Evolutionary conservation across 2,888 invertebrate species (phyloP).

Genomic region (Troides aeacus): DNA sequence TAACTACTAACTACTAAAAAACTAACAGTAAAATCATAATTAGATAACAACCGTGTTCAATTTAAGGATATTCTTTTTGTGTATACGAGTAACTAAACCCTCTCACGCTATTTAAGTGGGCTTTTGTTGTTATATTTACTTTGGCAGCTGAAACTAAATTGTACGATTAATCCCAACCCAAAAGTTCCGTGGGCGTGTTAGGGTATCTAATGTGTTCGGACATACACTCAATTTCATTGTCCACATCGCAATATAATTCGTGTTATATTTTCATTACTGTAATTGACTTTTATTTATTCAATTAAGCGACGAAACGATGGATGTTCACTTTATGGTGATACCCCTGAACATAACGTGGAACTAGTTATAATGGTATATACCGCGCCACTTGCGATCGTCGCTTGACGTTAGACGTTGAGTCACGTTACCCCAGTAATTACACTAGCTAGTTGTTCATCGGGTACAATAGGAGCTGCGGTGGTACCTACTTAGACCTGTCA

Average conservation of each 20-base stretch:
- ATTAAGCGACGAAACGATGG: no score
- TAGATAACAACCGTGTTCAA: background rate
- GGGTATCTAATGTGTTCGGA: constrained; percentile 1
- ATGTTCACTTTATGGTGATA: no score
- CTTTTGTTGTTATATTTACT: constrained; percentile 14
- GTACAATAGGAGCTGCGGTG: no score
- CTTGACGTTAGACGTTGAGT: no score
- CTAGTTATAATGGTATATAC: no score
- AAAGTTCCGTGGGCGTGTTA: constrained; percentile 17
- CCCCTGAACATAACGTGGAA: no score
- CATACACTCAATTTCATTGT: background rate
- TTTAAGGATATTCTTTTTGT: background rate
- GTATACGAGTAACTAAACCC: background rate
- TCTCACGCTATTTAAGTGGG: constrained; percentile 9
- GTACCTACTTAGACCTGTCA: no score
- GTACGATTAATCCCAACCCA: constrained; percentile 16
- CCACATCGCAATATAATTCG: background rate
- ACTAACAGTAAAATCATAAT: background rate
- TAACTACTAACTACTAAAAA: background rate
- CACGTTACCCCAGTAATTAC: no score
- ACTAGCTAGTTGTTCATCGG: no score
- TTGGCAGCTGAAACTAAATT: constrained; percentile 11
- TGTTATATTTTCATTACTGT: background rate
- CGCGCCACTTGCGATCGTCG: no score
- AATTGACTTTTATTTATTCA: background rate